Percentiles rank a stretch among this genome's conserved stretches.
Evolutionary conservation across 2,888 invertebrate species (phyloP).

Genomic region (Anaspis maculata): DNA sequence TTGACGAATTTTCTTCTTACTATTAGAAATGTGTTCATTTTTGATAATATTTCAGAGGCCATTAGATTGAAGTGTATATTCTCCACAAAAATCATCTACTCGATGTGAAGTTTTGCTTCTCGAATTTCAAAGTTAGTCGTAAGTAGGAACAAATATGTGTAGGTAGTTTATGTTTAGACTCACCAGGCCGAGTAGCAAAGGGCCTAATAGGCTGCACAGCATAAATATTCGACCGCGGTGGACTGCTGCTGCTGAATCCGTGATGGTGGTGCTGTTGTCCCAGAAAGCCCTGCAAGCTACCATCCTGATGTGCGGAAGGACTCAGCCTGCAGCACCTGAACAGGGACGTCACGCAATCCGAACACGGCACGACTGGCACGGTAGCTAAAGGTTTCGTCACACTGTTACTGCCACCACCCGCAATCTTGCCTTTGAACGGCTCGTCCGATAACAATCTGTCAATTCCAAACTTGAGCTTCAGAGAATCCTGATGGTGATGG

Average conservation of each 20-base stretch:
- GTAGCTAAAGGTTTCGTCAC: conserved; percentile 33
- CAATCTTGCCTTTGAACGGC: conserved; percentile 9
- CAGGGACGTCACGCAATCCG: conserved; percentile 57
- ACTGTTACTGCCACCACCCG: too few relatives aligned
- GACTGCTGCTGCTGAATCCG: background rate
- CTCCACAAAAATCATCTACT: too few relatives aligned
- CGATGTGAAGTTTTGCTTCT: too few relatives aligned
- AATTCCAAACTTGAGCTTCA: conserved; percentile 60
- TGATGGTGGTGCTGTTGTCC: too few relatives aligned
- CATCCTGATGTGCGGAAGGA: conserved; percentile 15
- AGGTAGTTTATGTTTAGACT: too few relatives aligned
- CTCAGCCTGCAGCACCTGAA: conserved; percentile 51
- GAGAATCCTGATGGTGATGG: conserved; percentile 32
- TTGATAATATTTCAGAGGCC: too few relatives aligned
- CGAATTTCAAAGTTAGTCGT: too few relatives aligned
- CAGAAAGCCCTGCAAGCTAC: conserved; percentile 14
- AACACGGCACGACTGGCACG: conserved; percentile 45
- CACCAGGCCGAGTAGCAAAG: conserved; percentile 36
- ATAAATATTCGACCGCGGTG: conserved; percentile 24
- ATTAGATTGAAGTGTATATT: too few relatives aligned
- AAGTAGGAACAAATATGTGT: too few relatives aligned
- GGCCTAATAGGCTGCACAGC: conserved; percentile 39
- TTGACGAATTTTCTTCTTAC: too few relatives aligned
- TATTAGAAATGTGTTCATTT: too few relatives aligned
- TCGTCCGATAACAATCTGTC: conserved; percentile 50